phyloP scores from a whole-genome alignment of 2,797 vertebrate species.

The Gephyroberyx darwinii region DNA sequence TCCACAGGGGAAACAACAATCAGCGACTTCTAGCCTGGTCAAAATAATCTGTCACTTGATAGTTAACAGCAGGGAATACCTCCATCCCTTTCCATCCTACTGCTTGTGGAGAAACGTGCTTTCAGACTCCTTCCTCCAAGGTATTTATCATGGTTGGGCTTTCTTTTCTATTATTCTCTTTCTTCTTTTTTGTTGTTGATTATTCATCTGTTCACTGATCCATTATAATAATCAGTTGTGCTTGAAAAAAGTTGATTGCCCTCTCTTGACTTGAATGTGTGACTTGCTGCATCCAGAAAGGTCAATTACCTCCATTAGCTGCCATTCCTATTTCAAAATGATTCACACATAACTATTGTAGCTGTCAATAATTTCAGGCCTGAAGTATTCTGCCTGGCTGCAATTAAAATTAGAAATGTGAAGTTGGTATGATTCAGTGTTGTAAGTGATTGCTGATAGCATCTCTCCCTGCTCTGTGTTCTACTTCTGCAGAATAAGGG shows the following conservation, averaged over 20 bases:
- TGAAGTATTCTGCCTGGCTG: not conserved
- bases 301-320: conserved; percentile 1
- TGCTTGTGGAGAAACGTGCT: not conserved
- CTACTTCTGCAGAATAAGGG: conserved; percentile 10
- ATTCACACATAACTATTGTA: not conserved
- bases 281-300: not conserved
- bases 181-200: not conserved
- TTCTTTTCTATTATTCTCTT: no score
- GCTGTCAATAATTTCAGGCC: not conserved
- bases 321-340: not conserved
- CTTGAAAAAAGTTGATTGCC: not conserved
- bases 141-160: not conserved
- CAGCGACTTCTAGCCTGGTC: conserved; percentile 12
- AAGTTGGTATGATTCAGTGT: not conserved
- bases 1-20: conserved; percentile 25
- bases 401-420: not conserved
- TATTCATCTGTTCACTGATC: conserved; percentile 14
- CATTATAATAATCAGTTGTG: not conserved
- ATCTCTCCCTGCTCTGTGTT: not conserved
- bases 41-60: conserved; percentile 27
- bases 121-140: not conserved
- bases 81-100: not conserved
- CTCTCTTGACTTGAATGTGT: conserved; percentile 10
- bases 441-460: not conserved
- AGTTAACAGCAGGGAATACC: conserved; percentile 7